phyloP scores from a whole-genome alignment of 2,888 invertebrate species.

The Drosophila leonis region DNA sequence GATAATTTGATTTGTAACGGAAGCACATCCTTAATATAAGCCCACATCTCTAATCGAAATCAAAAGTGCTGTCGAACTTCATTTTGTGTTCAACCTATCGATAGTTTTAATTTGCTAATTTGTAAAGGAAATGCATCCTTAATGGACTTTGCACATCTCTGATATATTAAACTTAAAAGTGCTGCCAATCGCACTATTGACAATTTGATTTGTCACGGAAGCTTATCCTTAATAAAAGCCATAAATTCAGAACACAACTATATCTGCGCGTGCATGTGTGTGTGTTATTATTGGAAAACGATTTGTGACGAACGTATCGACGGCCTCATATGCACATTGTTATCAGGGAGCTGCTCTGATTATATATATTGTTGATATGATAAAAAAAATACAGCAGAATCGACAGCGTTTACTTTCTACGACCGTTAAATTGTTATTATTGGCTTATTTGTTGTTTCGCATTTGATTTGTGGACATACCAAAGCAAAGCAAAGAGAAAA shows the following conservation, averaged over 20 bases:
- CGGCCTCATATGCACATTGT: slow-evolving; percentile 45
- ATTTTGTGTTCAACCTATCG: neutral
- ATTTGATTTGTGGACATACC: slow-evolving; percentile 30
- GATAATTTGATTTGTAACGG: slow-evolving; percentile 51
- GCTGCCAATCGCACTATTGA: slow-evolving; percentile 33
- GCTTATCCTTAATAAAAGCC: slow-evolving; percentile 19
- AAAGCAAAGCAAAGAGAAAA: slow-evolving; percentile 5
- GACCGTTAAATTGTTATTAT: slow-evolving; percentile 71
- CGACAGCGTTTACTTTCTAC: slow-evolving; percentile 54
- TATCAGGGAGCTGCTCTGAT: slow-evolving; percentile 52
- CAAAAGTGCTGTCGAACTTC: neutral
- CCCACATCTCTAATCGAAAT: neutral
- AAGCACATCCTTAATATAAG: slow-evolving; percentile 26
- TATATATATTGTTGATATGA: slow-evolving; percentile 59
- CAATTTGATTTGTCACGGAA: slow-evolving; percentile 45
- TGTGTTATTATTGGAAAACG: slow-evolving; percentile 4
- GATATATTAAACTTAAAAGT: slow-evolving; percentile 28
- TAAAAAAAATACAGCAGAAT: slow-evolving; percentile 37
- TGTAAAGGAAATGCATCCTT: neutral
- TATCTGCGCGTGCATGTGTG: neutral
- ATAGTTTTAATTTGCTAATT: neutral
- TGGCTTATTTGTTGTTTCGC: slow-evolving; percentile 64
- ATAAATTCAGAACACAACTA: slow-evolving; percentile 8
- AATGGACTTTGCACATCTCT: neutral
- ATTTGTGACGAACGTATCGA: slow-evolving; percentile 24